phyloP scores from a whole-genome alignment of 2,113 vertebrate species.

The Anarhynchus alexandrinus region DNA sequence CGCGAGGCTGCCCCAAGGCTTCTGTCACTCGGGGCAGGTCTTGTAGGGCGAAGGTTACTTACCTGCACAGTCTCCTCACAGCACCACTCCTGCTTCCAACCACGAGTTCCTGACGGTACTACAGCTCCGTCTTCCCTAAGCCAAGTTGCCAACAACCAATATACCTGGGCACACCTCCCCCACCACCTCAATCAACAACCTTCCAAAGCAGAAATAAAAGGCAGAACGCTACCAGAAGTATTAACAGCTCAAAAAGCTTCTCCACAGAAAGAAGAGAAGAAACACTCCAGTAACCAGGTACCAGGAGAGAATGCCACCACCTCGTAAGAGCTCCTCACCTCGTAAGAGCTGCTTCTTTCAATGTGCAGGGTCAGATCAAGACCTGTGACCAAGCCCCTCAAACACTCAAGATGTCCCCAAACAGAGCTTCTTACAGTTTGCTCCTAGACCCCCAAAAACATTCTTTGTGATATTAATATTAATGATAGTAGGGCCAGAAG shows the following conservation, averaged over 20 bases:
- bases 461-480: background rate
- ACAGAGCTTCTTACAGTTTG: background rate
- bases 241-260: background rate
- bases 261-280: background rate
- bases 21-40: background rate
- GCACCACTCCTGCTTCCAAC: background rate
- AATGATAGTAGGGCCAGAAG: background rate
- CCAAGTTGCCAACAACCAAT: background rate
- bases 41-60: background rate
- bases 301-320: background rate
- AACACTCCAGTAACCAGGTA: background rate
- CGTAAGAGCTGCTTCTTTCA: background rate
- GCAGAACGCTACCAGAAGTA: background rate
- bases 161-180: background rate
- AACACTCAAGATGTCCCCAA: background rate
- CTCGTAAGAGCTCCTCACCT: background rate
- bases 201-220: background rate
- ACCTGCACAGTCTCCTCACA: background rate
- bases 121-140: background rate
- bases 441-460: background rate
- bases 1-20: background rate
- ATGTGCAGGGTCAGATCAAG: background rate
- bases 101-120: fast-evolving
- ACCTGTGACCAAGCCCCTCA: background rate
- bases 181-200: background rate